These are phyloP conservation scores for Anisognathus igniventris DNA, from an alignment of 2,797 vertebrate genomes.

Conservation along the genomic window DNA sequence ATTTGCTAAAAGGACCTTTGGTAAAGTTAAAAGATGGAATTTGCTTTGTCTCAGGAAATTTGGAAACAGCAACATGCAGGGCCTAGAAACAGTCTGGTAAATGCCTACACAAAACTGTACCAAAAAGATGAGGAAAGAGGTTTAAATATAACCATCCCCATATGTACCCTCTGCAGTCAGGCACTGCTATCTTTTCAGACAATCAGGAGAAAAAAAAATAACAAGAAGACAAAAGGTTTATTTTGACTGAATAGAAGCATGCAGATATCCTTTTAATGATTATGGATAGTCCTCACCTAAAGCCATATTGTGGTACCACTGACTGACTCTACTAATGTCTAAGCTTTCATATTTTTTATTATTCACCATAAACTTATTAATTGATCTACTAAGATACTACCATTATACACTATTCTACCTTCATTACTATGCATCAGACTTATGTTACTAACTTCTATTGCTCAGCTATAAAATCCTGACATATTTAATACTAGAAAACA, in stretches of 20 bases:
- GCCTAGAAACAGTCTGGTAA: not conserved
- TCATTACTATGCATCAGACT: constrained; percentile 40
- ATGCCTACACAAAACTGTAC: not conserved
- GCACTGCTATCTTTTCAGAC: not conserved
- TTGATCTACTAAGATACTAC: constrained; percentile 41
- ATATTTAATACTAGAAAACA: constrained; percentile 51
- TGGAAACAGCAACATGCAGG: not conserved
- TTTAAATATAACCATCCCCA: not conserved
- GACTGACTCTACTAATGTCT: constrained; percentile 1
- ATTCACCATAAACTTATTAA: constrained; percentile 35
- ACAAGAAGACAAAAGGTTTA: not conserved
- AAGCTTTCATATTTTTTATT: constrained; percentile 13
- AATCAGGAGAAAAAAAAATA: not conserved
- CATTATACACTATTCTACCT: not conserved
- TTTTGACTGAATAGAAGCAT: not conserved
- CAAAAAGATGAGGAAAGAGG: not conserved
- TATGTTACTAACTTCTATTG: constrained; percentile 39
- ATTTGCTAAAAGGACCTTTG: not conserved
- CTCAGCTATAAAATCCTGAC: constrained; percentile 39
- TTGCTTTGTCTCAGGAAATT: not conserved
- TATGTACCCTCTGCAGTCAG: not conserved
- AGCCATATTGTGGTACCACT: not conserved
- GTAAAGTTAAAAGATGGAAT: not conserved
- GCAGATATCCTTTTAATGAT: not conserved
- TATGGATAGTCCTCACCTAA: not conserved